Percentiles rank a stretch among this genome's conserved stretches.
These are phyloP conservation scores for Hemaris fuciformis DNA, from an alignment of 2,888 invertebrate genomes.

Conservation along the genomic window DNA sequence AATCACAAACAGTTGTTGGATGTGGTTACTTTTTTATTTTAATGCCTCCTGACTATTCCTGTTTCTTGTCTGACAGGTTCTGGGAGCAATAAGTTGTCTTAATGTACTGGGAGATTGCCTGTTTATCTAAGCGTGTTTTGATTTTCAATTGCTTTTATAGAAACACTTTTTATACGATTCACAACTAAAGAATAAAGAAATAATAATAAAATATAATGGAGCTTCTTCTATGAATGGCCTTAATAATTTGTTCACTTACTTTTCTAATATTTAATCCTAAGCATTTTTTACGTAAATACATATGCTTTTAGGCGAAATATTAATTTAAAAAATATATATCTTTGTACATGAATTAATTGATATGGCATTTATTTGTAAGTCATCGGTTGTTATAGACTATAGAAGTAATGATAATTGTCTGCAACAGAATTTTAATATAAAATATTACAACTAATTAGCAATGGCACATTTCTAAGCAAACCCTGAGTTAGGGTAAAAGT, in stretches of 20 bases:
- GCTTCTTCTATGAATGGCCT: too few species aligned
- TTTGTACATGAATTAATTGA: not conserved
- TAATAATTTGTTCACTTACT: too few species aligned
- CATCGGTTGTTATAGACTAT: not conserved
- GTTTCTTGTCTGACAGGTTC: constrained; percentile 2
- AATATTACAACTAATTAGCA: too few species aligned
- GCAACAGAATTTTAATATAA: too few species aligned
- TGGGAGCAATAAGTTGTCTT: not conserved
- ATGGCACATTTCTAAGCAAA: not conserved
- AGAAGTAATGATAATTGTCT: too few species aligned
- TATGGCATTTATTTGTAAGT: not conserved
- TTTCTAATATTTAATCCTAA: too few species aligned
- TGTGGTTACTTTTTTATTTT: not conserved
- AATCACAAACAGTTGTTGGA: not conserved
- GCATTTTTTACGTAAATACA: too few species aligned
- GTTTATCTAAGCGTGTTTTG: not conserved
- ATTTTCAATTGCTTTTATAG: not conserved
- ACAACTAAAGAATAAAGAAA: too few species aligned
- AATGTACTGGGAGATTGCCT: not conserved
- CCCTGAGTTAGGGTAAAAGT: not conserved
- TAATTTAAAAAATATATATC: too few species aligned
- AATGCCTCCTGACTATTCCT: not conserved
- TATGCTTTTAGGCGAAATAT: not conserved
- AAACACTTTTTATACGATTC: not conserved
- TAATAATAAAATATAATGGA: too few species aligned